These are phyloP conservation scores for Malurus cyaneus DNA, from an alignment of 2,113 vertebrate species.

Conservation along the genomic window DNA sequence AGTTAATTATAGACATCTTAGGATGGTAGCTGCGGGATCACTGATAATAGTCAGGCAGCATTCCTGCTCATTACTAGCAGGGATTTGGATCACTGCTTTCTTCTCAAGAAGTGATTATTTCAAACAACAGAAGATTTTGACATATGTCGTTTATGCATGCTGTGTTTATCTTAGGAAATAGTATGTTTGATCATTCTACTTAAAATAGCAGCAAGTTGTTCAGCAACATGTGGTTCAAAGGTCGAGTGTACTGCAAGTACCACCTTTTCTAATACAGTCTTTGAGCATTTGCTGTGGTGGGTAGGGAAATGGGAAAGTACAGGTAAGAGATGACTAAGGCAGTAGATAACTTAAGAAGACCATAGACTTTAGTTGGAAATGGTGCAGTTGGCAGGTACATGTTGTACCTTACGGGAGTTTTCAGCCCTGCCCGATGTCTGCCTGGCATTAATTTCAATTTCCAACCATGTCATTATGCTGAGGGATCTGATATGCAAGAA, in stretches of 20 bases:
- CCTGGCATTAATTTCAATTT: neutral
- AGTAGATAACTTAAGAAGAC: neutral
- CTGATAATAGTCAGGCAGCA: slow-evolving; percentile 12
- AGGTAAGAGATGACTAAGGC: neutral
- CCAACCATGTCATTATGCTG: neutral
- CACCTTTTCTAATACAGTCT: neutral
- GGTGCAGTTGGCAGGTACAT: neutral
- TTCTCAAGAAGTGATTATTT: slow-evolving; percentile 1
- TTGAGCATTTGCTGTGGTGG: neutral
- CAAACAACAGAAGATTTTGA: neutral
- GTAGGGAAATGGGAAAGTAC: neutral
- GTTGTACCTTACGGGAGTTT: neutral
- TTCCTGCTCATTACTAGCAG: slow-evolving; percentile 30
- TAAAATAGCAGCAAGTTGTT: neutral
- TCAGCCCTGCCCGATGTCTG: neutral
- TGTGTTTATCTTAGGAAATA: neutral
- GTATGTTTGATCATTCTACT: neutral
- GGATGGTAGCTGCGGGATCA: slow-evolving; percentile 36
- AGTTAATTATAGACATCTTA: slow-evolving; percentile 1
- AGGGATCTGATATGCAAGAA: slow-evolving; percentile 20
- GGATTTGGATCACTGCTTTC: slow-evolving; percentile 26
- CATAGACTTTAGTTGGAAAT: neutral
- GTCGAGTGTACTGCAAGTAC: neutral
- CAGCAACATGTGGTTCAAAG: neutral
- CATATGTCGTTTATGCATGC: neutral